Evolutionary conservation across 2,888 invertebrate genomes (phyloP), one percentile per base, ranked within the genome.

Genomic region (Drosophila imparisetae): DNA sequence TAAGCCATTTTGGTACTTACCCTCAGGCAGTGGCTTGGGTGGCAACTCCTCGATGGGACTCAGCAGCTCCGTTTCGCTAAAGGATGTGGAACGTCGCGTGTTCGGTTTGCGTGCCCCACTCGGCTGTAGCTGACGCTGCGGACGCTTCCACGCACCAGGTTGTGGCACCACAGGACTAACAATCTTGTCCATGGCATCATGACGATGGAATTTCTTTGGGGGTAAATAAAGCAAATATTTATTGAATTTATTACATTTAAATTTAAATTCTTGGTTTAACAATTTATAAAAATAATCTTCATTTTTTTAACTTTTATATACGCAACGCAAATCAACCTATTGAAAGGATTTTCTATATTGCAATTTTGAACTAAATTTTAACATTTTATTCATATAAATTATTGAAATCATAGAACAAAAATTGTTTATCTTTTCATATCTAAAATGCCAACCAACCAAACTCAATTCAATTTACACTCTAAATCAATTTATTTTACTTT

Each of bases 151-250:
- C 0, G 96, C 96, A 4, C 97, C 97, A 0, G 97, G 97, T 91
- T 98, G 98, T 11, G 97, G 97, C 68, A 98, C 96, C 40, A 98
- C 98, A 0, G 98, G 98, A 90, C 97, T 98, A 18, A 98, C 98
- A 81, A 98, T 98, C 93, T 97, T 97, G 92, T 98, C 98, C 93
- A 97, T 95, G 0, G 95, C 94, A 86, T 96, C 96, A 92, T 96
- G 94, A 24, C 96, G 95, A 57, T 96, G 94, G 76, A 95, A 92
- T 86, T 91, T 92, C 91, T 91, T 54, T n/a, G 6, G 6, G n/a
- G 42, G 0, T 2, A n/a, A 45, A 15, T 2, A n/a, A 45, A 15
- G 1, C 8, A 45, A 27, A 18, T 42, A 21, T 21, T 42, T 21
- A 11, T 42, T 11, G 11, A 11, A 42, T 42, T 8, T 15, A 45